Evolutionary conservation across 2,797 vertebrate genomes (phyloP), one percentile per base, ranked within the genome.

Genomic region (Delichon dasypus): DNA sequence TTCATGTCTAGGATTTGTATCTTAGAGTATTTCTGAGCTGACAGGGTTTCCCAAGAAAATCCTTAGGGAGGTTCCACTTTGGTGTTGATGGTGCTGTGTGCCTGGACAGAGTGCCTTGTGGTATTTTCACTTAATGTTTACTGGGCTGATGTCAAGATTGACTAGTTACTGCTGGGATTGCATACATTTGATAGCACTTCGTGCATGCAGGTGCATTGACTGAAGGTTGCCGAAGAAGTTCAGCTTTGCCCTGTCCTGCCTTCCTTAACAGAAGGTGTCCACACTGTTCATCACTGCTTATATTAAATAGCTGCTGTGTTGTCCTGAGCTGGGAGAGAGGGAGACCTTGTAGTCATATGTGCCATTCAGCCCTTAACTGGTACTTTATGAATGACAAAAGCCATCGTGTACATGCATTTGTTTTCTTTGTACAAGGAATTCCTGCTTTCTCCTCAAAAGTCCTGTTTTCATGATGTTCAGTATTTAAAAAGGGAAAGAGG

Each of bases 381-480:
- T 51, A 30, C 26, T 66, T 55, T 34, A 44, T 29, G 50, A 79
- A 17, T 34, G 47, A 50, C 32, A 81, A 78, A 94, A 91, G 14
- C 40, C 51, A 50, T 81, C 17, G 9, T 4, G 11, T 47, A 21
- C 4, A 4, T 47, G 13, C 34, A 50, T 80, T 85, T 75, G 14
- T 74, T 89, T 86, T 78, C 85, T 84, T 80, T 62, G 20, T 55
- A 16, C n/a, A 50, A 62, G 27, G 32, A 86, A 58, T 81, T 75
- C 32, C 26, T 34, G 10, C 13, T 73, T 80, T 83, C 57, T 89
- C 26, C 47, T 89, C 38, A 32, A 36, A 84, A 71, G 23, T 67
- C 13, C 34, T 8, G 10, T 68, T 58, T 70, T 83, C 4, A 7
- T 8, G 9, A 25, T n/a, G 26, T 45, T 82, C 51, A 48, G n/a